Base-by-base conservation (phyloP, 2,797 vertebrate species). In the Nannoperca australis region DNA sequence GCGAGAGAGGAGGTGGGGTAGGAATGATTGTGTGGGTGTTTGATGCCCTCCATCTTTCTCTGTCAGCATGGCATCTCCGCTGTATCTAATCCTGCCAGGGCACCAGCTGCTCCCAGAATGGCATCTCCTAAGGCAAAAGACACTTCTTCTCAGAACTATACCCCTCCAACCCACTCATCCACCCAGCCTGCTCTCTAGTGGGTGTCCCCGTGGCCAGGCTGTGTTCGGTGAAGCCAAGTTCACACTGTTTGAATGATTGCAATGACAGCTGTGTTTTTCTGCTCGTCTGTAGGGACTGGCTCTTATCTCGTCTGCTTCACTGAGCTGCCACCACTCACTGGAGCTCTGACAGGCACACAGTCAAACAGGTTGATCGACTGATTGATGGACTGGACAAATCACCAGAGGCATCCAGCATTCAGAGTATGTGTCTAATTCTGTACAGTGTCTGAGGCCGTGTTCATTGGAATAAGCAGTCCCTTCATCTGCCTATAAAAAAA, bases 31-130 rank as follows among this genome's bases (percentile, higher is more conserved):
- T 69, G 79, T 90, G 88, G 82, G 85, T 47, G 76, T 89, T 88
- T 91, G 87, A 90, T 88, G 86, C 81, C 87, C 87, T 91, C 85
- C 84, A 88, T 91, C 88, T 89, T 89, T 85, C 32, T 83, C 81
- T 89, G 85, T 89, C 89, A 91, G 80, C 2, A 3, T 83, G 79
- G 59, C 61, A 88, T 88, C 79, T 88, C 71, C 64, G 87, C 83
- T 83, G 79, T 78, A 70, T 88, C 86, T 89, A 82, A 91, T 89
- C 73, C 71, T 88, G 80, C 88, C 85, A 83, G 72, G 79, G 69
- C 64, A 91, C 88, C 91, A 91, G 87, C 90, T 92, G 87, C 81
- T 89, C 83, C 55, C 71, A 84, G 68, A 85, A 83, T 49, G 71
- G 83, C 86, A 71, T 81, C 86, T 86, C 90, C 90, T 74, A 47